These are phyloP conservation scores for Propithecus perrieri DNA, from an alignment of 2,797 vertebrate genomes.

Conservation along the genomic window DNA sequence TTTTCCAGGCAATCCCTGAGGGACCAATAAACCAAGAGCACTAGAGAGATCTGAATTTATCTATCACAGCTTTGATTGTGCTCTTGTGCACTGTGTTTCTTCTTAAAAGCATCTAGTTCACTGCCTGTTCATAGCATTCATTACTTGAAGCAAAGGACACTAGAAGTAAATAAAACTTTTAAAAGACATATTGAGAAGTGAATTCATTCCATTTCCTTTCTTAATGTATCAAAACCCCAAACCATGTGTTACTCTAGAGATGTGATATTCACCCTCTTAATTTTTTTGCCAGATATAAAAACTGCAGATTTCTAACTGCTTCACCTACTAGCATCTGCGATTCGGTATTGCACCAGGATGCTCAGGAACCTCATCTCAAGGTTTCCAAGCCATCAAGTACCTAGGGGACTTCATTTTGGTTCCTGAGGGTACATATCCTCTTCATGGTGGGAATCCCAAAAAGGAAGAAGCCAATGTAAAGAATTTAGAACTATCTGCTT, in stretches of 20 bases:
- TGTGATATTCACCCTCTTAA: background rate
- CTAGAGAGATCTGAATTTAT: background rate
- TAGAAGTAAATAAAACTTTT: constrained; percentile 63
- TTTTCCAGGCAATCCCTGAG: constrained; percentile 12
- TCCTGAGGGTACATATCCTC: background rate
- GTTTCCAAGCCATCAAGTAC: background rate
- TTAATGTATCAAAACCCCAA: constrained; percentile 32
- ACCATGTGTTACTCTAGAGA: background rate
- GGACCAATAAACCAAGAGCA: constrained; percentile 69
- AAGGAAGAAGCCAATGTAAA: background rate
- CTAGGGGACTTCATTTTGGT: background rate
- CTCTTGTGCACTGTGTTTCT: background rate
- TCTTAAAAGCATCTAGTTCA: constrained; percentile 32
- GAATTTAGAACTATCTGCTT: background rate
- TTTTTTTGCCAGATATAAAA: background rate
- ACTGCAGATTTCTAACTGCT: background rate
- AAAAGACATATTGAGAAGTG: constrained; percentile 40
- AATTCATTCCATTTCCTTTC: constrained; percentile 6
- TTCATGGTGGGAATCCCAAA: background rate
- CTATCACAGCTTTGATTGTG: constrained; percentile 28
- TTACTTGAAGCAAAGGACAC: constrained; percentile 45
- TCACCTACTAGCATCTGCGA: background rate
- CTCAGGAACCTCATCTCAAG: background rate
- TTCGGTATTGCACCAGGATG: background rate
- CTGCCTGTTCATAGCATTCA: constrained; percentile 15